Evolutionary conservation across 1,140 invertebrate species (phyloP).

Genomic region (Ooceraea biroi): DNA sequence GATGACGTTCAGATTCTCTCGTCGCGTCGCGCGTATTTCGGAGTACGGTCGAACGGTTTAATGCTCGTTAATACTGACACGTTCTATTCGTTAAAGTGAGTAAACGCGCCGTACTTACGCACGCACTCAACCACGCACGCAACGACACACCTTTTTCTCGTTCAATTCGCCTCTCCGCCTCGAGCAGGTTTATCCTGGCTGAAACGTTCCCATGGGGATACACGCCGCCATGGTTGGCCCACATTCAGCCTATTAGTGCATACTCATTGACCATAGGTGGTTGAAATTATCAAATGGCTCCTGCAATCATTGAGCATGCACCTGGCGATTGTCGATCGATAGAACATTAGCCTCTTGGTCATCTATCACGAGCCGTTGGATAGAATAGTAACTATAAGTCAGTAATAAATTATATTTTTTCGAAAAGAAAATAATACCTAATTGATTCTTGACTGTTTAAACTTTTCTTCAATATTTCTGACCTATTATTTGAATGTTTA

Average conservation of each 20-base stretch:
- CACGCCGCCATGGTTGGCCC: not conserved
- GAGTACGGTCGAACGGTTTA: not conserved
- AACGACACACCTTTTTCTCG: conserved; percentile 23
- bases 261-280: conserved; percentile 11
- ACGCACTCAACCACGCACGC: conserved; percentile 29
- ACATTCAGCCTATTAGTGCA: conserved; percentile 17
- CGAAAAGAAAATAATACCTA: not conserved
- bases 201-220: conserved; percentile 18
- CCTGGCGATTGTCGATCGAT: conserved; percentile 51
- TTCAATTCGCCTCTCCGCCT: conserved; percentile 21
- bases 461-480: conserved; percentile 10
- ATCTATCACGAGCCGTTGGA: conserved; percentile 17
- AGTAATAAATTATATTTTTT: conserved; percentile 31
- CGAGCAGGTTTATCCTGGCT: conserved; percentile 31
- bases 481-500: conserved; percentile 5
- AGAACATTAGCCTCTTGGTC: conserved; percentile 45
- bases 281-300: conserved; percentile 18
- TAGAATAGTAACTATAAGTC: not conserved
- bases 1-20: not conserved
- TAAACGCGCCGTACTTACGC: conserved; percentile 28
- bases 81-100: conserved; percentile 17
- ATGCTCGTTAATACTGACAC: conserved; percentile 11
- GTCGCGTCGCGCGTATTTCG: not conserved
- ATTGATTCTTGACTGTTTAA: conserved; percentile 8
- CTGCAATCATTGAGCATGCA: conserved; percentile 15